Conservation (phyloP, 2,888 invertebrate genomes). For the Itoplectis maculator region DNA sequence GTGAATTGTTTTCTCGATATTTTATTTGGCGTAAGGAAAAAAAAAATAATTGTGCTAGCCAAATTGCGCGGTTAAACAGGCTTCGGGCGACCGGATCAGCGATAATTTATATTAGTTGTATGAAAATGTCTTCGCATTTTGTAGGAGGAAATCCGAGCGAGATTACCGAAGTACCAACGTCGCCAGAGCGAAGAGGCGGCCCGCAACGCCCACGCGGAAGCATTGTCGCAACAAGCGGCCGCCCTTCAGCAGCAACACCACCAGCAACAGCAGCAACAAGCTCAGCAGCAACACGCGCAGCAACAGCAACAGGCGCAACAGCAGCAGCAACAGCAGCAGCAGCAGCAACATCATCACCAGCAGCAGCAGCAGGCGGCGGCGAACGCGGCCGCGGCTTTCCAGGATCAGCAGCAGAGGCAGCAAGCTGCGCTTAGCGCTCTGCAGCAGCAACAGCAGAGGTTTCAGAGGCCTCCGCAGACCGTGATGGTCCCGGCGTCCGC, state of each 20-base stretch:
- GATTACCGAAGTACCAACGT: constrained; percentile 89
- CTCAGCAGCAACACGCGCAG: constrained; percentile 77
- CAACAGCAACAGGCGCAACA: constrained; percentile 80
- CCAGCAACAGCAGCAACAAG: constrained; percentile 78
- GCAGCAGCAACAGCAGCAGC: constrained; percentile 79
- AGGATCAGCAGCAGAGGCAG: constrained; percentile 83
- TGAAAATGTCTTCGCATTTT: background rate
- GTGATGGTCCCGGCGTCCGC: constrained; percentile 85
- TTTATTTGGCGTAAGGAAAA: background rate
- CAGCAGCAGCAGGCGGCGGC: constrained; percentile 82
- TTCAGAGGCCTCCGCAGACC: constrained; percentile 85
- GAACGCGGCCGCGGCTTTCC: constrained; percentile 84
- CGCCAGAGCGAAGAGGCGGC: constrained; percentile 83
- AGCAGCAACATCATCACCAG: constrained; percentile 80
- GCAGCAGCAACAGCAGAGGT: constrained; percentile 85
- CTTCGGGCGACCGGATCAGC: too few relatives aligned
- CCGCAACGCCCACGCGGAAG: constrained; percentile 78
- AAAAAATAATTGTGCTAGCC: too few relatives aligned
- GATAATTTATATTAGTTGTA: too few relatives aligned
- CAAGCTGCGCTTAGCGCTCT: constrained; percentile 84
- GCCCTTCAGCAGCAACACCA: constrained; percentile 77
- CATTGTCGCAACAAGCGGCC: constrained; percentile 72
- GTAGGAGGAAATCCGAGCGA: constrained; percentile 91
- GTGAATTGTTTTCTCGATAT: background rate
- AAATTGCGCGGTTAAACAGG: too few relatives aligned